Conservation (phyloP, 2,797 vertebrate species). For the Neomorphus geoffroyi region DNA sequence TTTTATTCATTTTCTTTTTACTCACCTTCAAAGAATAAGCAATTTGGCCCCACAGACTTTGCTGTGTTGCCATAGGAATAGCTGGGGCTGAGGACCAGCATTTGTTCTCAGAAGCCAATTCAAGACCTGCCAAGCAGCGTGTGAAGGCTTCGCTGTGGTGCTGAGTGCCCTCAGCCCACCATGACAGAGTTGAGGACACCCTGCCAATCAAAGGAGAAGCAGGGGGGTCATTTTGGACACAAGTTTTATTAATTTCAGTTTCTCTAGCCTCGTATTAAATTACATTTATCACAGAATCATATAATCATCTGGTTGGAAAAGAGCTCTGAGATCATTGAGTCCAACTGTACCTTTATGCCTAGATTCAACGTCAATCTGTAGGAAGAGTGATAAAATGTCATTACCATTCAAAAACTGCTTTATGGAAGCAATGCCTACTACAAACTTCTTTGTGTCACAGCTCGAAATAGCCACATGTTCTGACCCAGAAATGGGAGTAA, state of each 20-base stretch:
- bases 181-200: not conserved
- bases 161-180: not conserved
- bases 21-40: conserved; percentile 51
- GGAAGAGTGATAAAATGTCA: not conserved
- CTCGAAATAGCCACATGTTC: not conserved
- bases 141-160: not conserved
- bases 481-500: not conserved
- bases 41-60: not conserved
- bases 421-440: not conserved
- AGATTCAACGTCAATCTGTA: not conserved
- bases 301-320: no score
- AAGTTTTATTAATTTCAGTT: not conserved
- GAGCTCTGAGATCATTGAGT: no score
- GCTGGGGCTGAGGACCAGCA: fast-evolving
- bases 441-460: not conserved
- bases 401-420: not conserved
- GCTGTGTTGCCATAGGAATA: not conserved
- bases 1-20: conserved; percentile 22
- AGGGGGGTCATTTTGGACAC: not conserved
- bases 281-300: no score
- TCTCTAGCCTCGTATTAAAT: not conserved
- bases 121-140: not conserved
- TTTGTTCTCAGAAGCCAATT: not conserved
- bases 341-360: no score
- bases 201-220: not conserved